Percentiles rank a stretch among this genome's conserved stretches.
Evolutionary conservation across 2,797 vertebrate genomes (phyloP).

Genomic region (Bradypus variegatus): DNA sequence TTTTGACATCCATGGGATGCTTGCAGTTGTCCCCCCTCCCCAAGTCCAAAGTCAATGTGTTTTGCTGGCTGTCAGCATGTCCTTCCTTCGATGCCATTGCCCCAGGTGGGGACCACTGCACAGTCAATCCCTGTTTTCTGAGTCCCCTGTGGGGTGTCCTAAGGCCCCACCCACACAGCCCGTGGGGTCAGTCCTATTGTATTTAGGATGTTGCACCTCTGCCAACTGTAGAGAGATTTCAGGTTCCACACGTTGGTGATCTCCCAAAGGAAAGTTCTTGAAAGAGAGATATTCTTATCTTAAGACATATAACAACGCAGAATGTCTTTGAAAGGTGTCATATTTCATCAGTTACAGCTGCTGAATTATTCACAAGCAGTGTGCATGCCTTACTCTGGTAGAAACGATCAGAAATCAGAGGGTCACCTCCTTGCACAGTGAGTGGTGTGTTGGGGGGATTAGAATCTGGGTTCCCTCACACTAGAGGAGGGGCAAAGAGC

Average conservation of each 20-base stretch:
- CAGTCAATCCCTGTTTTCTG: fast-evolving
- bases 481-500: not conserved
- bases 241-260: fast-evolving
- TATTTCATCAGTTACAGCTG: not conserved
- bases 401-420: not conserved
- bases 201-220: fast-evolving
- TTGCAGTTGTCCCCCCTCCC: too few species aligned
- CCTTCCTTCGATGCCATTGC: fast-evolving
- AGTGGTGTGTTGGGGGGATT: fast-evolving
- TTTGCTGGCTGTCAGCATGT: fast-evolving
- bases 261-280: not conserved
- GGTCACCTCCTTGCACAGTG: fast-evolving
- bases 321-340: not conserved
- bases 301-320: not conserved
- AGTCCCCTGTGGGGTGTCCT: not conserved
- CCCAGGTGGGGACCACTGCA: fast-evolving
- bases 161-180: fast-evolving
- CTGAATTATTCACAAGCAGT: not conserved
- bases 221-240: fast-evolving
- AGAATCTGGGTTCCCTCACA: fast-evolving
- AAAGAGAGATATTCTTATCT: not conserved
- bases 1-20: not conserved
- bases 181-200: fast-evolving
- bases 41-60: fast-evolving
- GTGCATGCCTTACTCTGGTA: not conserved